Evolutionary conservation across 2,888 invertebrate genomes (phyloP).

Genomic region (Plusia festucae): DNA sequence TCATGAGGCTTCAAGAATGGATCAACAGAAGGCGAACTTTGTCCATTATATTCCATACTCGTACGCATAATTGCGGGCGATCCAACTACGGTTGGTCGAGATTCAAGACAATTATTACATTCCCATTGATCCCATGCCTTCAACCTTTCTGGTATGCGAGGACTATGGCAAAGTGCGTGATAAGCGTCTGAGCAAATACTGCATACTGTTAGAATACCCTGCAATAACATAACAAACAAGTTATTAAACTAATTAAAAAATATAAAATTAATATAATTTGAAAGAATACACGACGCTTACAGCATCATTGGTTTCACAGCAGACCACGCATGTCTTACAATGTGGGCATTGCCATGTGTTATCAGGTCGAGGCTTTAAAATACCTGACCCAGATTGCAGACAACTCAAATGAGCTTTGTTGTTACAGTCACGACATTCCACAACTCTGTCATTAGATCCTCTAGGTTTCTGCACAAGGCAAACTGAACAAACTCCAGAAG

Average conservation of each 20-base stretch:
- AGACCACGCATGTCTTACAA: slow-evolving; percentile 96
- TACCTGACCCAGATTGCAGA: slow-evolving; percentile 91
- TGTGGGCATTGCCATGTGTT: slow-evolving; percentile 96
- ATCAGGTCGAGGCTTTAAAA: slow-evolving; percentile 90
- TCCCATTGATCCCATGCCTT: slow-evolving; percentile 92
- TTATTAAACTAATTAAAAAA: neutral
- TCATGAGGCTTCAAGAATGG: slow-evolving; percentile 86
- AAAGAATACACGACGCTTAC: slow-evolving; percentile 84
- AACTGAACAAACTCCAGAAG: slow-evolving; percentile 90
- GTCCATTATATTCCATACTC: slow-evolving; percentile 71
- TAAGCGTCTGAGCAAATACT: slow-evolving; percentile 95
- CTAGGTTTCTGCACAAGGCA: slow-evolving; percentile 90
- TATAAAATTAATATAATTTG: neutral
- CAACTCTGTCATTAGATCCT: slow-evolving; percentile 90
- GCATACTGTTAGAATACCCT: slow-evolving; percentile 94
- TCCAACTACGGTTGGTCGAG: slow-evolving; percentile 75
- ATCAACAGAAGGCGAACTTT: slow-evolving; percentile 70
- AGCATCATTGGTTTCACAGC: slow-evolving; percentile 93
- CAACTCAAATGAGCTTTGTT: slow-evolving; percentile 93
- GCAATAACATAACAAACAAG: slow-evolving; percentile 59
- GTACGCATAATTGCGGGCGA: slow-evolving; percentile 78
- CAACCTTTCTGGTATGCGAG: slow-evolving; percentile 89
- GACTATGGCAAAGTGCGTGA: slow-evolving; percentile 94
- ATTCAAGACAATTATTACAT: slow-evolving; percentile 91
- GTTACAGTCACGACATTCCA: slow-evolving; percentile 92